Evolutionary conservation across 92 coral and sea anemone species (phyloP), one percentile per base, ranked within the genome.

Genomic region (Paramuricea clavata): DNA sequence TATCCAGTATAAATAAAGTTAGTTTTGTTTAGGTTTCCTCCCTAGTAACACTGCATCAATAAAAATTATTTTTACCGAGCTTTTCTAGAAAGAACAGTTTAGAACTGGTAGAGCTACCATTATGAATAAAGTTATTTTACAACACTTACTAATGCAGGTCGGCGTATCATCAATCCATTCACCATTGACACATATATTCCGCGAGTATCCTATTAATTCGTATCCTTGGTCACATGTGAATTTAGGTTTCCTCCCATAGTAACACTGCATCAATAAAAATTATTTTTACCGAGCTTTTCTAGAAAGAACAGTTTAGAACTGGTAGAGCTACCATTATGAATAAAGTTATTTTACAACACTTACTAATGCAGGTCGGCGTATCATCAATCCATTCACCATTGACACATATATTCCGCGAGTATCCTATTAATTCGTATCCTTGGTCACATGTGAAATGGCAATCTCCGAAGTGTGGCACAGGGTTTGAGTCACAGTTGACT

Each of bases 111-210:
- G 4, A 4, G 44, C 44, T 10, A 39, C 44, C 4, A 39, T 10
- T 39, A 4, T 39, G 5, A 39, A 54, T 21, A 19, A 54, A 54
- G 54, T 47, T 47, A 10, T 3, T 36, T 8, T 47, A 47, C 0
- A 10, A 11, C 39, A 62, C 70, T 31, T 62, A 62, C 70, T 1
- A 5, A 3, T 1, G 13, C 70, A 62, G 13, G 70, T 65, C 22
- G 72, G 72, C 23, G 72, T 13, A 10, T 30, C 39, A 33, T 65
- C 72, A 65, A 65, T 30, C 72, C 72, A 65, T 32, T 65, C 72
- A 11, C 39, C 72, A 28, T 12, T 1, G 21, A 11, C 3, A 12
- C 72, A 65, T 1, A 28, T 28, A 65, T 32, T n/a, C 39, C 39
- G 28, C 9, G 19, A 27, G 5, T 12, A 65, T 9, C 72, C 72